phyloP scores from a whole-genome alignment of 2,888 invertebrate genomes.

The Pristionchus arcanus region DNA sequence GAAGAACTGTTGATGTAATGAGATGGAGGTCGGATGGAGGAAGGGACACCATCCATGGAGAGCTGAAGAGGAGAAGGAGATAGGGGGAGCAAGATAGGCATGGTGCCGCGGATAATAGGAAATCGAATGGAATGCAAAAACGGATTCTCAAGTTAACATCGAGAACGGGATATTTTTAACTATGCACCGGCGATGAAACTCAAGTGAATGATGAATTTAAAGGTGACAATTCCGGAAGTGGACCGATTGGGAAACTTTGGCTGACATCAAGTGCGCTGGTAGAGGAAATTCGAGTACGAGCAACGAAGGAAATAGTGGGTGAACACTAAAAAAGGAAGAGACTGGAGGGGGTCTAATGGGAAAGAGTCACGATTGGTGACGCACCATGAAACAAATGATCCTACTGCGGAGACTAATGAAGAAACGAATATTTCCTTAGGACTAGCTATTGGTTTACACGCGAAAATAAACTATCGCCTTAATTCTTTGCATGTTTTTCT shows the following conservation, averaged over 20 bases:
- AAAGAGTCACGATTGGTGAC: not conserved
- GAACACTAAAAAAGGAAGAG: constrained; percentile 28
- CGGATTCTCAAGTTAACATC: no score
- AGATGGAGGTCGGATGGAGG: not conserved
- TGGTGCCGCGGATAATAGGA: no score
- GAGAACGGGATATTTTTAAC: no score
- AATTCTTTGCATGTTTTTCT: no score
- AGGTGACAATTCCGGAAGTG: no score
- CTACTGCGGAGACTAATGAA: not conserved
- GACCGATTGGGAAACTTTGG: not conserved
- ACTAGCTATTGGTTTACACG: no score
- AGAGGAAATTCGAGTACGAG: not conserved
- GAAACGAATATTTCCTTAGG: not conserved
- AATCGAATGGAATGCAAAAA: no score
- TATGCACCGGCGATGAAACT: not conserved
- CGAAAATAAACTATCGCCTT: no score
- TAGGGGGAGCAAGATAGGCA: not conserved
- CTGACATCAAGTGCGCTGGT: not conserved
- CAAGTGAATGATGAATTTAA: no score
- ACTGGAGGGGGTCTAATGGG: constrained; percentile 1
- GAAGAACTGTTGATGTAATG: constrained; percentile 70
- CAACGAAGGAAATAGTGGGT: not conserved
- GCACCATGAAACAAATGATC: not conserved
- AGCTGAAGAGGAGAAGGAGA: not conserved
- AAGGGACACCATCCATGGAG: constrained; percentile 49